These are phyloP conservation scores for Crotalus horridus DNA, from an alignment of 2,113 vertebrate species.

Conservation along the genomic window DNA sequence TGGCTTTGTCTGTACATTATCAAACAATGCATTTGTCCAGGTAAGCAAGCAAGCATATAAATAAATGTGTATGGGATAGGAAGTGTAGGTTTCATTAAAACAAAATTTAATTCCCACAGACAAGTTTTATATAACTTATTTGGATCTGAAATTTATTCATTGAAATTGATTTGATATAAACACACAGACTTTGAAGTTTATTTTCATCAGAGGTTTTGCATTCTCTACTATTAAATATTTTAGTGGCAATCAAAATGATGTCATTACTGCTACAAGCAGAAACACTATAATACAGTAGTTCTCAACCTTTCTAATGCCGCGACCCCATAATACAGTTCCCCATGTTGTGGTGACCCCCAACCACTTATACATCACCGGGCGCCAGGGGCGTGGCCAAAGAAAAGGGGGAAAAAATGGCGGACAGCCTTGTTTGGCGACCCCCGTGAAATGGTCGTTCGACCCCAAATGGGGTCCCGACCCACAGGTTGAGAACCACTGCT, in stretches of 20 bases:
- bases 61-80: not conserved
- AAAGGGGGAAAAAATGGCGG: too few relatives aligned
- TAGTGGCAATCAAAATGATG: conserved; percentile 64
- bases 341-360: too few relatives aligned
- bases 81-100: not conserved
- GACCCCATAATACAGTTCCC: too few relatives aligned
- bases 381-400: too few relatives aligned
- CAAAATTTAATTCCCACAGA: conserved; percentile 1
- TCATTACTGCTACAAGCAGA: conserved; percentile 55
- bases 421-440: too few relatives aligned
- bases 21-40: conserved; percentile 63
- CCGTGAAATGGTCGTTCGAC: too few relatives aligned
- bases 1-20: conserved; percentile 62
- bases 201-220: conserved; percentile 69
- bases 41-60: conserved; percentile 37
- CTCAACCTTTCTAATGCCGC: too few relatives aligned
- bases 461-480: too few relatives aligned
- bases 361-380: too few relatives aligned
- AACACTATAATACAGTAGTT: conserved; percentile 37
- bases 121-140: conserved; percentile 70
- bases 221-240: conserved; percentile 65
- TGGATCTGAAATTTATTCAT: conserved; percentile 63
- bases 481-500: not conserved
- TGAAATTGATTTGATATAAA: conserved; percentile 67
- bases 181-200: conserved; percentile 72